Base-by-base conservation (phyloP, 2,113 vertebrate species). In the Pseudopipra pipra region DNA sequence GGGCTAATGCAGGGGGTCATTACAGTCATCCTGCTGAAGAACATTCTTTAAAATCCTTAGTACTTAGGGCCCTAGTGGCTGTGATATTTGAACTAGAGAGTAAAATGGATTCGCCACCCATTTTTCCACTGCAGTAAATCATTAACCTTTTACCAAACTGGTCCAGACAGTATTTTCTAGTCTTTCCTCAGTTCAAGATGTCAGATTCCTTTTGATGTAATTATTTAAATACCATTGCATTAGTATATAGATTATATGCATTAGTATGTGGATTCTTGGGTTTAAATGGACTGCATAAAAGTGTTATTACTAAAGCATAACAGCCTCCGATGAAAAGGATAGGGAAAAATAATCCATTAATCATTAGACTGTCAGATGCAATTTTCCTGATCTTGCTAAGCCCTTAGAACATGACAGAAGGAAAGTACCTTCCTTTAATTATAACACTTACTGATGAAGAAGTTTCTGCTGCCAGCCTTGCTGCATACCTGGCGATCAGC, bases 401-500 rank as follows among this genome's bases (percentile, higher is more conserved):
- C 47, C 79, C 85, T 89, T 94, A 82, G 25, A 92, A 95, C 59
- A 82, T 0, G 6, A 95, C 72, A 91, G 76, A 90, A 84, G 87
- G 58, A 58, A 85, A 94, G 49, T 27, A 68, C 58, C 87, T 93
- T 71, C 80, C 81, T 66, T 92, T 91, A 90, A 86, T 95, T 68
- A 79, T 82, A 97, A 85, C 96, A 98, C 99, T 99, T 98, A 99
- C 99, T 97, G 97, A 97, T 70, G 99, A 97, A 51, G 98, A 97
- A 95, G 98, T 98, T 97, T 99, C 99, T 89, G 99, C 99, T 93
- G 99, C 99, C 97, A 99, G 98, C 94, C 99, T 98, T 88, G 99
- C 99, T 80, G 99, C 99, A 6, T 99, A 99, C 97, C 99, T 99
- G 96, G 99, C 99, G 72, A 99, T 99, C 97, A 99, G 98, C 94